Conservation (phyloP, 1,140 invertebrate genomes). For the Scaptodrosophila lebanonensis region DNA sequence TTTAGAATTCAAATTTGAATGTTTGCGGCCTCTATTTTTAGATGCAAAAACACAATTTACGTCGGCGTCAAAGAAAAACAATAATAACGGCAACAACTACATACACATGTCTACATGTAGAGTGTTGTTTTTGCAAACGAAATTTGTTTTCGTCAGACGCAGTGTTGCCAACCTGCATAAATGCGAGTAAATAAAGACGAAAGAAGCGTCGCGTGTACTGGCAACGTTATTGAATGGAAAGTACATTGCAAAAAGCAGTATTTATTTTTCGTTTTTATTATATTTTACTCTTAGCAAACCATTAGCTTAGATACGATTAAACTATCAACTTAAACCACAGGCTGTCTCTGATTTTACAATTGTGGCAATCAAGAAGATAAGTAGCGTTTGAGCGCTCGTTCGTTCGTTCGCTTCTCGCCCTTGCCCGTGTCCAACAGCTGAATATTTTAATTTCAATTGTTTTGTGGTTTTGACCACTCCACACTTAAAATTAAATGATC, state of each 20-base stretch:
- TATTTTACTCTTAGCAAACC: slow-evolving; percentile 52
- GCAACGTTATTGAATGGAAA: slow-evolving; percentile 16
- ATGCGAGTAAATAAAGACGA: too few relatives aligned
- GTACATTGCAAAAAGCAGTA: too few relatives aligned
- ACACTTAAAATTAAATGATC: slow-evolving; percentile 98
- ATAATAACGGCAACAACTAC: slow-evolving; percentile 12
- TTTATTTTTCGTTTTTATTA: slow-evolving; percentile 21
- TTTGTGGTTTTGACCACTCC: slow-evolving; percentile 97
- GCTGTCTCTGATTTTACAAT: slow-evolving; percentile 21
- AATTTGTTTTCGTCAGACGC: slow-evolving; percentile 8
- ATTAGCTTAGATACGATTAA: slow-evolving; percentile 46
- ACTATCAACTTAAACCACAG: slow-evolving; percentile 28
- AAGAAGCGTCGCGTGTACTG: not conserved
- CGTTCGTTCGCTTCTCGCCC: slow-evolving; percentile 6
- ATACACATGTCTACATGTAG: too few relatives aligned
- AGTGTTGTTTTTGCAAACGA: too few relatives aligned
- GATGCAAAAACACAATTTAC: slow-evolving; percentile 48
- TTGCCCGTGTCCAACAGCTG: not conserved
- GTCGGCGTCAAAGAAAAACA: slow-evolving; percentile 27
- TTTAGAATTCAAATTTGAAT: slow-evolving; percentile 45
- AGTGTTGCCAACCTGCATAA: slow-evolving; percentile 1
- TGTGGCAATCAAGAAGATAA: slow-evolving; percentile 24
- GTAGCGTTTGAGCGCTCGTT: slow-evolving; percentile 1
- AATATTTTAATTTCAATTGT: slow-evolving; percentile 58
- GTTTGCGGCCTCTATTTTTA: slow-evolving; percentile 60